A percentile compares a stretch with the other conserved stretches of the same genome.
Conservation (phyloP, 1,140 invertebrate genomes). For the Lordiphosa clarofinis region DNA sequence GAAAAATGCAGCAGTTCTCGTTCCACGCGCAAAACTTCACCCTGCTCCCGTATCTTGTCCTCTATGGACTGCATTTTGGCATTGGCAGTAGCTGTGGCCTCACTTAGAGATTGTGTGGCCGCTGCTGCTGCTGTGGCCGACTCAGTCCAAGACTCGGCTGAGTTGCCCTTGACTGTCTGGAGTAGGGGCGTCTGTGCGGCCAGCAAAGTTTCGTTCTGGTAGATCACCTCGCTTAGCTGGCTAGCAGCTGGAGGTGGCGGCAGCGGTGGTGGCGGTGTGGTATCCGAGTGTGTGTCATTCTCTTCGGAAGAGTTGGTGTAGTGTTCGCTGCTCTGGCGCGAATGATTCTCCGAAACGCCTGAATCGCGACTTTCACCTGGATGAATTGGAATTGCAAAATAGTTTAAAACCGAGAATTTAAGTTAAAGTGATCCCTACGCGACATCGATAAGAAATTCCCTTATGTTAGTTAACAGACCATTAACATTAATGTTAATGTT, state of each 20-base stretch:
- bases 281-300: slow-evolving; percentile 72
- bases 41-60: slow-evolving; percentile 82
- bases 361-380: slow-evolving; percentile 86
- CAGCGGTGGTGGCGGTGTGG: slow-evolving; percentile 53
- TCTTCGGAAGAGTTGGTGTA: slow-evolving; percentile 76
- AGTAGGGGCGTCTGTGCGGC: slow-evolving; percentile 64
- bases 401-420: too few species aligned
- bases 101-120: slow-evolving; percentile 83
- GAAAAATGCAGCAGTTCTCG: slow-evolving; percentile 85
- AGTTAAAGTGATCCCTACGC: too few species aligned
- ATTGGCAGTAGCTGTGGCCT: slow-evolving; percentile 80
- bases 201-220: slow-evolving; percentile 77
- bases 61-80: slow-evolving; percentile 81
- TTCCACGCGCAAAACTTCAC: slow-evolving; percentile 88
- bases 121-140: slow-evolving; percentile 86
- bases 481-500: too few species aligned
- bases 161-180: slow-evolving; percentile 72
- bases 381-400: too few species aligned
- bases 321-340: slow-evolving; percentile 87
- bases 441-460: too few species aligned
- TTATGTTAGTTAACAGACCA: too few species aligned
- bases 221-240: slow-evolving; percentile 82
- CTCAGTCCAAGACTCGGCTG: slow-evolving; percentile 75
- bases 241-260: slow-evolving; percentile 31
- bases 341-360: slow-evolving; percentile 87